Percentiles rank a stretch among this genome's conserved stretches.
Conservation (phyloP, 2,113 vertebrate genomes). For the Cercopithecus mona region DNA sequence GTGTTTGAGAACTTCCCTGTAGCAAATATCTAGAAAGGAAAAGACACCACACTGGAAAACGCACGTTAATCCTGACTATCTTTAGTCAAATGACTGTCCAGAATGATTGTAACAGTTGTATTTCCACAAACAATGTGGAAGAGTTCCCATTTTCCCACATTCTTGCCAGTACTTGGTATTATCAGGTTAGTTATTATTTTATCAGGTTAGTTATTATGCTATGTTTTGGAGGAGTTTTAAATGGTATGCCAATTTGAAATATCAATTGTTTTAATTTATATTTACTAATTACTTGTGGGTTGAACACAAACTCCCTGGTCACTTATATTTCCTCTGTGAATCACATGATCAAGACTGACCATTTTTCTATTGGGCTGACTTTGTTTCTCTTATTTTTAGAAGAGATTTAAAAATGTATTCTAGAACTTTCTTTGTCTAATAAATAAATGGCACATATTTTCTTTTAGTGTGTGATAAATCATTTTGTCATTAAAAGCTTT, state of each 20-base stretch:
- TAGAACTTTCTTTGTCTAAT: not conserved
- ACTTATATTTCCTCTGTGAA: not conserved
- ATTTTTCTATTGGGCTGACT: not conserved
- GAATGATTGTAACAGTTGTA: not conserved
- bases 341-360: not conserved
- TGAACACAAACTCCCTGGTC: not conserved
- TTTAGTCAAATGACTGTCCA: not conserved
- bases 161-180: not conserved
- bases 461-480: not conserved
- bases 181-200: too few species aligned
- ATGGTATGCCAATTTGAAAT: not conserved
- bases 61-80: not conserved
- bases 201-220: not conserved
- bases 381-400: not conserved
- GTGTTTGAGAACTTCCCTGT: not conserved
- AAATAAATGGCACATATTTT: not conserved
- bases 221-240: not conserved
- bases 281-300: not conserved
- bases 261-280: not conserved
- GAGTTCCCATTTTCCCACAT: too few species aligned
- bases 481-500: not conserved
- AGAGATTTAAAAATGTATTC: not conserved
- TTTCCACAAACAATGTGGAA: too few species aligned
- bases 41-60: not conserved
- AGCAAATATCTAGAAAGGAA: not conserved